A percentile compares a stretch with the other conserved stretches of the same genome.
These are phyloP conservation scores for Beroe ovata DNA, from an alignment of 37 sponge, comb jelly and placozoan genomes.

Conservation along the genomic window DNA sequence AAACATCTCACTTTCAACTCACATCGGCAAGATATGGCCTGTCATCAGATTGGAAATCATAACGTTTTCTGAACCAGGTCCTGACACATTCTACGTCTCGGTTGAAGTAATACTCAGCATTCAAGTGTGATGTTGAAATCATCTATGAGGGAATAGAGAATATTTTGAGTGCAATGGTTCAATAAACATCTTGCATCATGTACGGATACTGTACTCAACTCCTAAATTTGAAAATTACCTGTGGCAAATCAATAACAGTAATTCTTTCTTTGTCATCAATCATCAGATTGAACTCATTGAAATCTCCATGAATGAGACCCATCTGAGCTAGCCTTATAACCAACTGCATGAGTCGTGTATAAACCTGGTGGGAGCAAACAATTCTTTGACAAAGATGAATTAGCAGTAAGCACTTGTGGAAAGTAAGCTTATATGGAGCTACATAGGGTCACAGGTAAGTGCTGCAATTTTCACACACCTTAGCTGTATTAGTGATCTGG, in stretches of 20 bases:
- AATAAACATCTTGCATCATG: background rate
- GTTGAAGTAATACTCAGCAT: conserved; percentile 97
- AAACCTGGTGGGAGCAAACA: no score
- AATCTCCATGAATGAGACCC: conserved; percentile 98
- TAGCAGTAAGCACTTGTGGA: no score
- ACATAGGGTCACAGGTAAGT: no score
- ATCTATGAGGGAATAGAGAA: conserved; percentile 66
- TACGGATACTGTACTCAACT: background rate
- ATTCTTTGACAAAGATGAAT: no score
- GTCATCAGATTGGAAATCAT: conserved; percentile 75
- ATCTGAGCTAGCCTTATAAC: conserved; percentile 78
- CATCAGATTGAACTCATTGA: conserved; percentile 96
- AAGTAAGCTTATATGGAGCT: no score
- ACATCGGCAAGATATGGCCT: conserved; percentile 40
- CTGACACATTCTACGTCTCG: conserved; percentile 91
- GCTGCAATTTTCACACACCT: no score
- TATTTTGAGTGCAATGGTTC: background rate
- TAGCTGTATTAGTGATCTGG: conserved; percentile 29
- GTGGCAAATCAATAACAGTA: conserved; percentile 96
- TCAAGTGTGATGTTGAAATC: conserved; percentile 88
- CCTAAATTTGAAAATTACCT: conserved; percentile 25
- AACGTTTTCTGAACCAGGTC: conserved; percentile 85
- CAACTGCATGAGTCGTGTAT: conserved; percentile 76
- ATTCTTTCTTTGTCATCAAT: conserved; percentile 79
- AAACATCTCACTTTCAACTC: conserved; percentile 10